Conservation (phyloP, 2,888 invertebrate genomes). For the Pandemis heparana region DNA sequence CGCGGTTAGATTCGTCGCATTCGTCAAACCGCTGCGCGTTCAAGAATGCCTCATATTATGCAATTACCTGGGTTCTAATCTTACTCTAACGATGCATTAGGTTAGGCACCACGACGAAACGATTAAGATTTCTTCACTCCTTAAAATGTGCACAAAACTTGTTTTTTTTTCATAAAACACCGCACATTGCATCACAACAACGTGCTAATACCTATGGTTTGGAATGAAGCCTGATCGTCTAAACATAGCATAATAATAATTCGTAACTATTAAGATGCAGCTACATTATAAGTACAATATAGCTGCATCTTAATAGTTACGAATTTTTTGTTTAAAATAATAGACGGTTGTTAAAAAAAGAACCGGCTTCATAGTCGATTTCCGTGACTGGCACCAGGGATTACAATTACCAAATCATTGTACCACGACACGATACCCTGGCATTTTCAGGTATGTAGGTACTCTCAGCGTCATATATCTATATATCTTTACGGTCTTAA, state of each 20-base stretch:
- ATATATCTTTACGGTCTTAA: too few relatives aligned
- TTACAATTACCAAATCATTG: not conserved
- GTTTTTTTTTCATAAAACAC: conserved; percentile 50
- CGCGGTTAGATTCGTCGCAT: conserved; percentile 57
- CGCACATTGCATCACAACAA: conserved; percentile 47
- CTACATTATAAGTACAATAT: conserved; percentile 10
- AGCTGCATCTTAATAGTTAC: conserved; percentile 7
- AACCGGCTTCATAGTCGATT: not conserved
- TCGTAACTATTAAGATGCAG: too few relatives aligned
- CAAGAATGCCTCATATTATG: conserved; percentile 55
- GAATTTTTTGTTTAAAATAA: not conserved
- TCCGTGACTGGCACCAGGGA: conserved; percentile 1
- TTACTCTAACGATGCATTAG: conserved; percentile 45
- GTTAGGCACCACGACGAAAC: conserved; percentile 29
- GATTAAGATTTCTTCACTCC: conserved; percentile 31
- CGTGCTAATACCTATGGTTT: conserved; percentile 55
- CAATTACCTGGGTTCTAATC: conserved; percentile 54
- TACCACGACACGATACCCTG: not conserved
- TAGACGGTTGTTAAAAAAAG: not conserved
- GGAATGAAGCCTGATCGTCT: conserved; percentile 59
- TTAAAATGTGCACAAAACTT: conserved; percentile 44
- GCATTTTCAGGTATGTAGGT: not conserved
- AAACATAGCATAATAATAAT: conserved; percentile 46
- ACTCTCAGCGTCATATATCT: too few relatives aligned
- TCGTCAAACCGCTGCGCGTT: conserved; percentile 49